phyloP scores from a whole-genome alignment of 1,140 invertebrate genomes.

The Trichonephila clavata region DNA sequence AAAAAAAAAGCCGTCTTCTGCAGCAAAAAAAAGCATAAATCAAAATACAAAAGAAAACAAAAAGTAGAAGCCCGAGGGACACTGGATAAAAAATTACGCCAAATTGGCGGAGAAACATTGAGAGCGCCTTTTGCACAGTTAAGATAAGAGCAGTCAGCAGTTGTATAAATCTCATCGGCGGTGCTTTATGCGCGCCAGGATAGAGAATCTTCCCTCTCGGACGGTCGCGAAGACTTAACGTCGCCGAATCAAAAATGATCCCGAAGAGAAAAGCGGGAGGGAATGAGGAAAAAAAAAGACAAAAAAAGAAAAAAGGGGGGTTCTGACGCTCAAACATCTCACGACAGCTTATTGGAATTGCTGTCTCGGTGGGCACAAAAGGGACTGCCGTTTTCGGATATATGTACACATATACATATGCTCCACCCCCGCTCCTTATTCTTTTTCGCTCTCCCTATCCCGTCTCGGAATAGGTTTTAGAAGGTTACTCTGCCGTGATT shows the following conservation, averaged over 20 bases:
- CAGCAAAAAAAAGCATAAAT: background rate
- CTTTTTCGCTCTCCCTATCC: conserved; percentile 12
- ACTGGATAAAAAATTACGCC: conserved; percentile 52
- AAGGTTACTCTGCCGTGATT: conserved; percentile 76
- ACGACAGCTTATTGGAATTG: conserved; percentile 74
- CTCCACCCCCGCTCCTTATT: conserved; percentile 34
- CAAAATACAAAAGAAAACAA: conserved; percentile 1
- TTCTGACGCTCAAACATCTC: conserved; percentile 44
- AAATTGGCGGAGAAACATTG: conserved; percentile 57
- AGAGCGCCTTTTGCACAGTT: conserved; percentile 51
- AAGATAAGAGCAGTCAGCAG: conserved; percentile 75
- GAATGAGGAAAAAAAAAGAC: conserved; percentile 11
- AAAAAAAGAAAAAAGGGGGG: conserved; percentile 22
- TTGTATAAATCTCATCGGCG: conserved; percentile 68
- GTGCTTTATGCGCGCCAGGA: conserved; percentile 54
- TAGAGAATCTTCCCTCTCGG: conserved; percentile 23
- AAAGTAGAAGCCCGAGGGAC: background rate
- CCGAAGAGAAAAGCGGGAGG: conserved; percentile 11
- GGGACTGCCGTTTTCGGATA: conserved; percentile 59
- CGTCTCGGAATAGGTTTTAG: conserved; percentile 75
- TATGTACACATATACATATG: conserved; percentile 74
- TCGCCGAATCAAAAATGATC: conserved; percentile 74
- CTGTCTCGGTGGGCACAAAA: conserved; percentile 60
- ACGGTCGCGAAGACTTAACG: conserved; percentile 63
- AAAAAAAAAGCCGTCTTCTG: background rate